Evolutionary conservation across 2,888 invertebrate species (phyloP).

Genomic region (Ashinkailepas kermadecensis): DNA sequence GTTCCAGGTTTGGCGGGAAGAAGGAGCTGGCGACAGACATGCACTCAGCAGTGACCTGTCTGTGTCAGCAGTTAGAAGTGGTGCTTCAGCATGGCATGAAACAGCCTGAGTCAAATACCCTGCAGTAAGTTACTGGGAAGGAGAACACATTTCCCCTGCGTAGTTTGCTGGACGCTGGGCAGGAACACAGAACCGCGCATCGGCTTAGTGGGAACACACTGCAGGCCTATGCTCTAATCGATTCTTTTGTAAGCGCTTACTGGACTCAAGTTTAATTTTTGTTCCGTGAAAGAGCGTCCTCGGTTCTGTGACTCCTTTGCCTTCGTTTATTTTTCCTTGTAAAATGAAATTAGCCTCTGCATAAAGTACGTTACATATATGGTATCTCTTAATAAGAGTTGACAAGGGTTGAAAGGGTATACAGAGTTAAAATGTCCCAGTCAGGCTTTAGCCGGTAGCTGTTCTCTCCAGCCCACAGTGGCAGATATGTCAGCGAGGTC

Average conservation of each 20-base stretch:
- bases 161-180: not conserved
- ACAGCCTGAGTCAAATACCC: slow-evolving; percentile 45
- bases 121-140: slow-evolving; percentile 44
- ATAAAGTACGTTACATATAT: no score
- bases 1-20: slow-evolving; percentile 68
- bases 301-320: no score
- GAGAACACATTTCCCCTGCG: not conserved
- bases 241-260: not conserved
- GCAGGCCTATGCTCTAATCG: not conserved
- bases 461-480: no score
- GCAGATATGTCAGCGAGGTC: no score
- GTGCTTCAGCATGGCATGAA: slow-evolving; percentile 69
- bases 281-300: no score
- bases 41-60: slow-evolving; percentile 53
- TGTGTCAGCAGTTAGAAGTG: slow-evolving; percentile 68
- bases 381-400: no score
- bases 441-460: no score
- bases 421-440: no score
- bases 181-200: not conserved
- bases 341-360: no score
- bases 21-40: slow-evolving; percentile 84
- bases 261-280: not conserved
- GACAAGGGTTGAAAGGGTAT: no score
- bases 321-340: no score
- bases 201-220: not conserved